Evolutionary conservation across 2,888 invertebrate species (phyloP).

Genomic region (Rotaria socialis): DNA sequence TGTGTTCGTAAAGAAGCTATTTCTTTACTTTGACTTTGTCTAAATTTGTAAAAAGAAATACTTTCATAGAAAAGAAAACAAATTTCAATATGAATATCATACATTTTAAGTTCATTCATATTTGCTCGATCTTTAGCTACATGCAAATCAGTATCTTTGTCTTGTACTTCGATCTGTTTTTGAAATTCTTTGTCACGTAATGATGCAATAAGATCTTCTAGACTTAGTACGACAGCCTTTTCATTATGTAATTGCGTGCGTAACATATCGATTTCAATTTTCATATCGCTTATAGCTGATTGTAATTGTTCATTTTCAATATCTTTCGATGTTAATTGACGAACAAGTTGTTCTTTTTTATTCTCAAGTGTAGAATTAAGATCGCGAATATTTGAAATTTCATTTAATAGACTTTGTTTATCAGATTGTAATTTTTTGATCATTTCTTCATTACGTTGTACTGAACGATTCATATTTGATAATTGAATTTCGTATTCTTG

Average conservation of each 20-base stretch:
- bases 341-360: constrained; percentile 55
- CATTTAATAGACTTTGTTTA: constrained; percentile 54
- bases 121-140: constrained; percentile 57
- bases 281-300: constrained; percentile 35
- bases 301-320: constrained; percentile 58
- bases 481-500: constrained; percentile 47
- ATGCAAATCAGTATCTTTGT: constrained; percentile 57
- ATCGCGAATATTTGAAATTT: constrained; percentile 56
- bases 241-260: constrained; percentile 52
- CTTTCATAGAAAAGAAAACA: background rate
- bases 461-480: constrained; percentile 41
- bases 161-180: constrained; percentile 56
- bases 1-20: constrained; percentile 54
- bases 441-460: constrained; percentile 41
- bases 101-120: constrained; percentile 59
- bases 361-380: constrained; percentile 57
- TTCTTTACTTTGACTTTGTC: constrained; percentile 58
- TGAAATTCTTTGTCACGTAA: constrained; percentile 60
- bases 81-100: constrained; percentile 47
- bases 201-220: constrained; percentile 56
- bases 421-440: constrained; percentile 49
- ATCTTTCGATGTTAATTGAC: constrained; percentile 54
- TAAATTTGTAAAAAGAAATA: constrained; percentile 48
- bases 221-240: constrained; percentile 52
- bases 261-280: constrained; percentile 46